phyloP scores from a whole-genome alignment of 2,888 invertebrate genomes.

The Dendrolimus houi region DNA sequence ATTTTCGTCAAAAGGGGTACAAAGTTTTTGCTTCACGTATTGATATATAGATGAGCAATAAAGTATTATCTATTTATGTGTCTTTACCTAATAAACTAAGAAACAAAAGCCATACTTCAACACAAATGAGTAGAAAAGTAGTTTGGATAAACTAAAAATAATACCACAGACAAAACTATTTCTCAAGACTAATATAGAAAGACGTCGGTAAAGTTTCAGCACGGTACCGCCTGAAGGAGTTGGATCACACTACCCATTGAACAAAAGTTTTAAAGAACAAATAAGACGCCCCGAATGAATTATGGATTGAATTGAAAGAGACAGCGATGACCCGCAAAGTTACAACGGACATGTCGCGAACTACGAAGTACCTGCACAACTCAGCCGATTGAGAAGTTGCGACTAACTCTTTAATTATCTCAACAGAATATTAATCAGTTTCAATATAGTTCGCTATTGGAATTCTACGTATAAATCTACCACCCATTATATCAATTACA shows the following conservation, averaged over 20 bases:
- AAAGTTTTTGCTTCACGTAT: too few relatives aligned
- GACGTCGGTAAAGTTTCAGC: not conserved
- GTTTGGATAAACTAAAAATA: too few relatives aligned
- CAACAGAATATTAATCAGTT: slow-evolving; percentile 38
- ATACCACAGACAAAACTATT: too few relatives aligned
- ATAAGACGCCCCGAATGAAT: not conserved
- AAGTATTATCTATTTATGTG: too few relatives aligned
- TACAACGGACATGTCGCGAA: not conserved
- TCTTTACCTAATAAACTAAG: too few relatives aligned
- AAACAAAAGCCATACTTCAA: too few relatives aligned
- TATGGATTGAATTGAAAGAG: not conserved
- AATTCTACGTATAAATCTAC: not conserved
- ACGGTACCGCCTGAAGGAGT: not conserved
- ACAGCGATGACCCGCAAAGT: not conserved
- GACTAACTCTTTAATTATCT: slow-evolving; percentile 27
- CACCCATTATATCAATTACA: too few relatives aligned
- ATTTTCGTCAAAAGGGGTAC: too few relatives aligned
- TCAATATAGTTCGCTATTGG: slow-evolving; percentile 15
- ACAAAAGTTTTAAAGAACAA: not conserved
- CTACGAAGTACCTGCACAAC: not conserved
- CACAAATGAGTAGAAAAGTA: too few relatives aligned
- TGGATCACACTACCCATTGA: not conserved
- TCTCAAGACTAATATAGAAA: not conserved
- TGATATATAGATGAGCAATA: too few relatives aligned
- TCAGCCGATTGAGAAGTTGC: slow-evolving; percentile 30